A percentile compares a stretch with the other conserved stretches of the same genome.
phyloP scores from a whole-genome alignment of 1,140 invertebrate species.

The Pseudomyrmex gracilis region DNA sequence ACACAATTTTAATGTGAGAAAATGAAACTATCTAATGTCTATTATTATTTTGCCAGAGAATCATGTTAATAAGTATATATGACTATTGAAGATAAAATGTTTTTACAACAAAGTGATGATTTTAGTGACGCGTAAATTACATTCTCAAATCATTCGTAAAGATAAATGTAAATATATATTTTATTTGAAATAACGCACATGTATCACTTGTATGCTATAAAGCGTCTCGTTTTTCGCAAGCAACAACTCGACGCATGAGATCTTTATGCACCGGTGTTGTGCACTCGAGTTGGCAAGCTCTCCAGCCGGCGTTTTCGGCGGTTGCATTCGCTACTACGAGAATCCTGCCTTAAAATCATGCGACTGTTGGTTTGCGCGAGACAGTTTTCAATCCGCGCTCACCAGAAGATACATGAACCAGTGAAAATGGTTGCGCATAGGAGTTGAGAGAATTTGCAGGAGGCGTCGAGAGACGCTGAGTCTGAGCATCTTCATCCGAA shows the following conservation, averaged over 20 bases:
- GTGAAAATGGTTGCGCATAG: not conserved
- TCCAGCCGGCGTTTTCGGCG: slow-evolving; percentile 23
- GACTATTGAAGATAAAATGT: too few relatives aligned
- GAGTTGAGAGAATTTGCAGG: slow-evolving; percentile 65
- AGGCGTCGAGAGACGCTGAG: slow-evolving; percentile 60
- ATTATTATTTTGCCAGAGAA: too few relatives aligned
- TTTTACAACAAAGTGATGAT: not conserved
- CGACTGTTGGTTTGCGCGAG: slow-evolving; percentile 56
- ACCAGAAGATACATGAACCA: not conserved
- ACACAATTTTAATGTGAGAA: too few relatives aligned
- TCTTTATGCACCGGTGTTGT: slow-evolving; percentile 28
- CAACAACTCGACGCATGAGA: slow-evolving; percentile 28
- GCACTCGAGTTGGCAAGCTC: slow-evolving; percentile 53
- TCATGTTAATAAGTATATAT: too few relatives aligned
- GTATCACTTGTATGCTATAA: not conserved
- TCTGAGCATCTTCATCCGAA: slow-evolving; percentile 71
- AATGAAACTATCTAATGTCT: too few relatives aligned
- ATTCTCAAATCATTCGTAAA: not conserved
- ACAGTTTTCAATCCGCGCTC: slow-evolving; percentile 64
- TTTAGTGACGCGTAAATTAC: not conserved
- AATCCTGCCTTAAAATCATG: slow-evolving; percentile 63
- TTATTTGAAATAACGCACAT: slow-evolving; percentile 13
- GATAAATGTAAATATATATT: slow-evolving; percentile 1
- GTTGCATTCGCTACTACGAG: slow-evolving; percentile 1
- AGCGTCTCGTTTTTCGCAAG: slow-evolving; percentile 2